Evolutionary conservation across 2,888 invertebrate genomes (phyloP).

Genomic region (Trissonchulus sp.): DNA sequence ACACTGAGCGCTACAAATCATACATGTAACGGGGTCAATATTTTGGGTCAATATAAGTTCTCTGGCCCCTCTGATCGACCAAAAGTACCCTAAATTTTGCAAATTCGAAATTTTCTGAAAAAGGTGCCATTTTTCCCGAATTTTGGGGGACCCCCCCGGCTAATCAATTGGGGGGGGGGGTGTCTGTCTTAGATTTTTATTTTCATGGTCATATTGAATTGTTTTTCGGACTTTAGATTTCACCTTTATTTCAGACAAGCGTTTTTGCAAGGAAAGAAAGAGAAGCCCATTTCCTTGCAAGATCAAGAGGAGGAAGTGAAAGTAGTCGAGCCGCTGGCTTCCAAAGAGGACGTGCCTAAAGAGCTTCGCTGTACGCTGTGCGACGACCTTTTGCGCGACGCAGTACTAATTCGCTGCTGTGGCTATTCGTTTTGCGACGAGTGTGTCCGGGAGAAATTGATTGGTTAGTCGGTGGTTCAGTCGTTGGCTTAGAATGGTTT

Average conservation of each 20-base stretch:
- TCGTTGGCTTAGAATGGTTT: background rate
- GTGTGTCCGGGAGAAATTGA: conserved; percentile 61
- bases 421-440: conserved; percentile 98
- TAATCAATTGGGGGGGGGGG: too few species aligned
- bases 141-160: too few species aligned
- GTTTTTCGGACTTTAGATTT: background rate
- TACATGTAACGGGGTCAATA: too few species aligned
- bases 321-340: conserved; percentile 33
- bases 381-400: conserved; percentile 82
- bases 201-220: background rate
- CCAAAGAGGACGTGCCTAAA: conserved; percentile 67
- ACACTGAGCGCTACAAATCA: too few species aligned
- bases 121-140: too few species aligned
- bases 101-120: too few species aligned
- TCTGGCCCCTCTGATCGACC: too few species aligned
- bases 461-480: conserved; percentile 29
- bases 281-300: conserved; percentile 63
- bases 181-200: too few species aligned
- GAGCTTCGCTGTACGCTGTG: conserved; percentile 87
- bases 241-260: conserved; percentile 62
- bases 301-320: conserved; percentile 55
- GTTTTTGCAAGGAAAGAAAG: conserved; percentile 67
- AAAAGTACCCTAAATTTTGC: too few species aligned
- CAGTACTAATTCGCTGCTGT: conserved; percentile 96
- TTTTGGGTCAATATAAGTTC: too few species aligned